Evolutionary conservation across 2,113 vertebrate species (phyloP).

Genomic region (Lampris megalopsis): DNA sequence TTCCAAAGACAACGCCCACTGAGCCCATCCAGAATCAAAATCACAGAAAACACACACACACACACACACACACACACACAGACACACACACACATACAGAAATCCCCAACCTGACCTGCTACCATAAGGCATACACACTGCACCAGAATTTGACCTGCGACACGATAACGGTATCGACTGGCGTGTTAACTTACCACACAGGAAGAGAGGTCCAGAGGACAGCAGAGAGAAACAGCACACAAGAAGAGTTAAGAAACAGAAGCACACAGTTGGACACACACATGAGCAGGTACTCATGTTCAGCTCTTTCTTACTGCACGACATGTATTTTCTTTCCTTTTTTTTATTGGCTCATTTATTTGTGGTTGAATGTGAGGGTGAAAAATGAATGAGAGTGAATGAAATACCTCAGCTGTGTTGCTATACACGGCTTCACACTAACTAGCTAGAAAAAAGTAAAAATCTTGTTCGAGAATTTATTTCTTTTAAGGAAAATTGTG

Average conservation of each 20-base stretch:
- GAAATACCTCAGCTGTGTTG: background rate
- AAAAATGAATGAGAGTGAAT: background rate
- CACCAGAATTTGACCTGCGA: constrained; percentile 36
- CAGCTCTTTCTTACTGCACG: background rate
- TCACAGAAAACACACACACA: constrained; percentile 16
- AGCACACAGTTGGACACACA: constrained; percentile 42
- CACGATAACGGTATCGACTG: constrained; percentile 51
- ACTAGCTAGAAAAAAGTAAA: no score
- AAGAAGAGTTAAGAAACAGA: constrained; percentile 69
- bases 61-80: constrained; percentile 15
- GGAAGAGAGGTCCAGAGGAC: constrained; percentile 76
- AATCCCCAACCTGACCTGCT: constrained; percentile 1
- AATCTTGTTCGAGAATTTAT: no score
- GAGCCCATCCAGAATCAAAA: constrained; percentile 2
- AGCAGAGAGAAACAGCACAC: constrained; percentile 79
- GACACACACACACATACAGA: constrained; percentile 24
- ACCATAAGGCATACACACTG: constrained; percentile 2
- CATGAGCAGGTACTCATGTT: constrained; percentile 27
- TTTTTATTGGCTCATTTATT: constrained; percentile 3
- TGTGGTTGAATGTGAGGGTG: background rate
- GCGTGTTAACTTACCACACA: constrained; percentile 77
- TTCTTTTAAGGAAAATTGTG: no score
- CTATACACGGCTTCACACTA: background rate
- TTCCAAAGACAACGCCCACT: constrained; percentile 1
- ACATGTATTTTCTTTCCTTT: background rate